Base-by-base conservation (phyloP, 1,140 invertebrate species). In the Cotesia typhae region DNA sequence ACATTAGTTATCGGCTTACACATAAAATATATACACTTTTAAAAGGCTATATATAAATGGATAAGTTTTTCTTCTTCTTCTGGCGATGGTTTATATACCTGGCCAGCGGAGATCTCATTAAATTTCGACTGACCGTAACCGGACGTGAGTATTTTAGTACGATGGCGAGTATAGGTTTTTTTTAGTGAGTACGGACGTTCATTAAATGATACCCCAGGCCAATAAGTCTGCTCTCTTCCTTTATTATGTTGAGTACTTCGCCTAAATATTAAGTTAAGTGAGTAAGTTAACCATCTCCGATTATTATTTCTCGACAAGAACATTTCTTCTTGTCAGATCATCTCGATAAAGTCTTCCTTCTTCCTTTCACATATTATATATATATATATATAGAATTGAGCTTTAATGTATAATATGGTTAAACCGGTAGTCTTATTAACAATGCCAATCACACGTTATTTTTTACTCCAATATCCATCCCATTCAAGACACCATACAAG, bases 151-250 rank as follows among this genome's bases (percentile, higher is more conserved):
- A 67, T 67, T 67, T 35, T 67, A 20, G 47, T 51, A 55, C 52
- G 36, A 17, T 47, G 41, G 41, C 41, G 10, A 47, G 28, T 28
- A 28, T 28, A 28, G 28, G 41, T 51, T 67, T 52, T 67, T 59
- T 67, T 67, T 12, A 55, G 66, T 55, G 38, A 14, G n/a, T 55
- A 38, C 35, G 47, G 66, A 53, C 51, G 20, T 55, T 67, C 66
- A 67, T 67, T 67, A 67, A 67, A 67, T 55, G 66, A 67, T 67
- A 67, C 66, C 66, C 51, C 66, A 67, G 66, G 52, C 47, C 20
- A 38, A 17, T 47, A 41, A 17, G 17, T n/a, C 14, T n/a, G 36
- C 12, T 51, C 6, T 37, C 28, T 28, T 28, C 28, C 28, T 6
- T 47, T 47, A 47, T 47, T 47, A 6, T 47, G 41, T 47, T 47